A percentile compares a stretch with the other conserved stretches of the same genome.
phyloP scores from a whole-genome alignment of 92 coral and sea anemone species.

The Epizoanthus ramosus region DNA sequence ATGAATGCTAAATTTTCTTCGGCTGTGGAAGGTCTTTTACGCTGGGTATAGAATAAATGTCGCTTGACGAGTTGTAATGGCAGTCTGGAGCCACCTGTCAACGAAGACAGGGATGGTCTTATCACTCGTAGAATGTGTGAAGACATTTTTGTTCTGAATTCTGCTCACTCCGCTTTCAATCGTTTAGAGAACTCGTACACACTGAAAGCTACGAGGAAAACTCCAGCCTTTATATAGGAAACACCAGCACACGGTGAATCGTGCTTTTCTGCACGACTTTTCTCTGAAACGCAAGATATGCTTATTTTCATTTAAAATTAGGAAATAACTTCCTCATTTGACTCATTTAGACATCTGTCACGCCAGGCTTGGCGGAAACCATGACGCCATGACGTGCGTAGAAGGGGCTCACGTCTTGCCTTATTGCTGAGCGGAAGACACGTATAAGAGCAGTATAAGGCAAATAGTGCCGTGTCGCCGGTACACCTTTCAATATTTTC shows the following conservation, averaged over 20 bases:
- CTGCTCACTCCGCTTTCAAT: not conserved
- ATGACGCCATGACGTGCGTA: no score
- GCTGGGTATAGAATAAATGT: constrained; percentile 56
- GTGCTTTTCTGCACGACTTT: constrained; percentile 26
- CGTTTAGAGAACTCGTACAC: not conserved
- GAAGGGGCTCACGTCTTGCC: no score
- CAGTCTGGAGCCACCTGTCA: not conserved
- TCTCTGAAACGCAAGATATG: constrained; percentile 13
- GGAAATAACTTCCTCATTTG: not conserved
- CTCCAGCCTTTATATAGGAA: not conserved
- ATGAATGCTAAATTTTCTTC: constrained; percentile 61
- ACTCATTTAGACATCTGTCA: not conserved
- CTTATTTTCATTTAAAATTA: not conserved
- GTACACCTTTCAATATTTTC: no score
- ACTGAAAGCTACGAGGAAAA: not conserved
- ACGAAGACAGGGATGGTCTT: constrained; percentile 18
- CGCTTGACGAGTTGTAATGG: constrained; percentile 46
- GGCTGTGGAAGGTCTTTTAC: constrained; percentile 58
- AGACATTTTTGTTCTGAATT: constrained; percentile 31
- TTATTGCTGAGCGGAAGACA: no score
- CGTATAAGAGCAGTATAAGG: no score
- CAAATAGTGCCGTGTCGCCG: no score
- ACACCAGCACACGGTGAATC: not conserved
- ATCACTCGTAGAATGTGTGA: constrained; percentile 24
- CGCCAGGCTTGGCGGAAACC: not conserved